Percentiles rank a stretch among this genome's conserved stretches.
Evolutionary conservation across 2,888 invertebrate species (phyloP).

Genomic region (Latrodectus hesperus): DNA sequence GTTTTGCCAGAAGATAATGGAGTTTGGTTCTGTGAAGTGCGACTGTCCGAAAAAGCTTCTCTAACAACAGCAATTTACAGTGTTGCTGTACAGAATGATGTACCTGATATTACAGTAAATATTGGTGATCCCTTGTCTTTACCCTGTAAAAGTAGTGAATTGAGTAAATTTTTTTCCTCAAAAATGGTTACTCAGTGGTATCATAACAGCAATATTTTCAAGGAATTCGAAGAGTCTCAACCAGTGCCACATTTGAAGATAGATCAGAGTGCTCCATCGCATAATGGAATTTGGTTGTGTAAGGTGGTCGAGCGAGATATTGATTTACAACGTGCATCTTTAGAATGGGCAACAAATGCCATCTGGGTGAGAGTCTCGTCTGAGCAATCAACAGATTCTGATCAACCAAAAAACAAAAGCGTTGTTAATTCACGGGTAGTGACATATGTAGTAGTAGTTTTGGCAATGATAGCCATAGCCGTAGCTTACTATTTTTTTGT

Average conservation of each 20-base stretch:
- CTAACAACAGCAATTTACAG: constrained; percentile 11
- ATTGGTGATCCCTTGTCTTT: constrained; percentile 12
- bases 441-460: not conserved
- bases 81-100: constrained; percentile 21
- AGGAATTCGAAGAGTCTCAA: not conserved
- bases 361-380: constrained; percentile 18
- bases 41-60: not conserved
- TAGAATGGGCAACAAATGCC: constrained; percentile 37
- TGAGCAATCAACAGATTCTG: not conserved
- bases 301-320: constrained; percentile 11
- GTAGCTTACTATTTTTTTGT: not conserved
- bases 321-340: not conserved
- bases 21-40: constrained; percentile 25
- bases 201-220: constrained; percentile 17
- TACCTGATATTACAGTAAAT: constrained; percentile 11
- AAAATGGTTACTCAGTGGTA: constrained; percentile 22
- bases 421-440: not conserved
- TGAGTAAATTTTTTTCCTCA: constrained; percentile 17
- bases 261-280: not conserved
- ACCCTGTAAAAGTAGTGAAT: constrained; percentile 3
- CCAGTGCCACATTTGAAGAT: constrained; percentile 2
- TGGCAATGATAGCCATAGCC: not conserved
- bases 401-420: not conserved
- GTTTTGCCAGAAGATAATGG: constrained; percentile 31
- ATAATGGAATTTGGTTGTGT: constrained; percentile 29